These are phyloP conservation scores for Lysandra coridon DNA, from an alignment of 2,888 invertebrate genomes.

Conservation along the genomic window DNA sequence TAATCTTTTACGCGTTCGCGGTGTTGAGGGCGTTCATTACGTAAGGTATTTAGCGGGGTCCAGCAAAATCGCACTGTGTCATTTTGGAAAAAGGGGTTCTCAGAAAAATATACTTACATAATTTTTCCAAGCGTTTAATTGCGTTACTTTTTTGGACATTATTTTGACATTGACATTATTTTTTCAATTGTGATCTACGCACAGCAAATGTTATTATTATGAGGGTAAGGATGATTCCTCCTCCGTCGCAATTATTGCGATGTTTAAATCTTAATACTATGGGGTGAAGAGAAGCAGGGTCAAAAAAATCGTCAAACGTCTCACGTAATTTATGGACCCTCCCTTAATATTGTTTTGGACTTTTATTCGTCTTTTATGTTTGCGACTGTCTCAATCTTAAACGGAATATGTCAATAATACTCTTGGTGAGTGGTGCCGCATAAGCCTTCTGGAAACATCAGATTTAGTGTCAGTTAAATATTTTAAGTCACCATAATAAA, in stretches of 20 bases:
- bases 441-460: not conserved
- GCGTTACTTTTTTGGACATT: too few species aligned
- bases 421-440: not conserved
- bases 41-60: too few species aligned
- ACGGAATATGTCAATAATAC: constrained; percentile 10
- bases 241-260: too few species aligned
- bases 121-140: too few species aligned
- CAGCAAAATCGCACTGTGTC: too few species aligned
- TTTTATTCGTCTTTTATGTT: constrained; percentile 4
- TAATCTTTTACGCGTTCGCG: constrained; percentile 3
- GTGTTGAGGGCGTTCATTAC: not conserved
- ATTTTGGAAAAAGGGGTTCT: not conserved
- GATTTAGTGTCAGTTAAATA: not conserved
- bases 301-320: not conserved
- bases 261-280: too few species aligned
- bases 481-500: not conserved
- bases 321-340: not conserved
- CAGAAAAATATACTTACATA: too few species aligned
- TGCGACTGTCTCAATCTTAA: constrained; percentile 14
- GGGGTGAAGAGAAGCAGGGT: too few species aligned
- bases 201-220: too few species aligned
- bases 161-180: too few species aligned
- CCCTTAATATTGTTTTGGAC: constrained; percentile 14
- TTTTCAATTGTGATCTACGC: too few species aligned
- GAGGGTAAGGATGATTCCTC: too few species aligned